Conservation (phyloP, 2,113 vertebrate genomes). For the Hydrolagus affinis region DNA sequence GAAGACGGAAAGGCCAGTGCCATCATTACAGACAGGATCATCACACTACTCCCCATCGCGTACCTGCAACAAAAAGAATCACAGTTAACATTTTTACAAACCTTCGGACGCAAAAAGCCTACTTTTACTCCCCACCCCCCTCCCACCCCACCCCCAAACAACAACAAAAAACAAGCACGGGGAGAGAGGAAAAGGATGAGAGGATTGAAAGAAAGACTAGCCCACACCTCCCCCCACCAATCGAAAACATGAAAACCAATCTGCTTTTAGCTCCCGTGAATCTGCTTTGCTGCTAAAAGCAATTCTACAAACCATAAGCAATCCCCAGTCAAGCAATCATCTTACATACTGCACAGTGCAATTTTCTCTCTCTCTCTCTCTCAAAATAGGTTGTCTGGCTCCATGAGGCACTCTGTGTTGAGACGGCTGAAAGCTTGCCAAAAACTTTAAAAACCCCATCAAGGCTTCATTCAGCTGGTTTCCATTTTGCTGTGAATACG, state of each 20-base stretch:
- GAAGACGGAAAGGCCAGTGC: slow-evolving; percentile 62
- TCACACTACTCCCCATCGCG: slow-evolving; percentile 60
- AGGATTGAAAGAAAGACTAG: background rate
- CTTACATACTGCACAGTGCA: slow-evolving; percentile 1
- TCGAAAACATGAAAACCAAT: background rate
- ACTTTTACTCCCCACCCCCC: too few species aligned
- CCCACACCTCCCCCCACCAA: background rate
- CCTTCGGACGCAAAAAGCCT: background rate
- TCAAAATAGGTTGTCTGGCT: slow-evolving; percentile 47
- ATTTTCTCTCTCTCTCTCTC: slow-evolving; percentile 37
- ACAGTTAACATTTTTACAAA: slow-evolving; percentile 28
- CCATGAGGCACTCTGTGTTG: slow-evolving; percentile 41
- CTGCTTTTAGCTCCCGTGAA: background rate
- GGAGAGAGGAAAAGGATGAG: background rate
- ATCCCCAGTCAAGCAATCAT: slow-evolving; percentile 36
- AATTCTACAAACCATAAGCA: slow-evolving; percentile 35
- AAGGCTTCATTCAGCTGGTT: slow-evolving; percentile 34
- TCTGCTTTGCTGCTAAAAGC: slow-evolving; percentile 35
- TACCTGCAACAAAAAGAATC: slow-evolving; percentile 49
- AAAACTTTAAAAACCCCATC: slow-evolving; percentile 37
- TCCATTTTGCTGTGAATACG: slow-evolving; percentile 37
- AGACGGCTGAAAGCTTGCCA: slow-evolving; percentile 47
- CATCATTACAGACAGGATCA: slow-evolving; percentile 68
- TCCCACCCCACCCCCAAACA: too few species aligned
- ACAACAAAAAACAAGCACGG: background rate